Evolutionary conservation across 2,888 invertebrate species (phyloP).

Genomic region (Netelia inedita): DNA sequence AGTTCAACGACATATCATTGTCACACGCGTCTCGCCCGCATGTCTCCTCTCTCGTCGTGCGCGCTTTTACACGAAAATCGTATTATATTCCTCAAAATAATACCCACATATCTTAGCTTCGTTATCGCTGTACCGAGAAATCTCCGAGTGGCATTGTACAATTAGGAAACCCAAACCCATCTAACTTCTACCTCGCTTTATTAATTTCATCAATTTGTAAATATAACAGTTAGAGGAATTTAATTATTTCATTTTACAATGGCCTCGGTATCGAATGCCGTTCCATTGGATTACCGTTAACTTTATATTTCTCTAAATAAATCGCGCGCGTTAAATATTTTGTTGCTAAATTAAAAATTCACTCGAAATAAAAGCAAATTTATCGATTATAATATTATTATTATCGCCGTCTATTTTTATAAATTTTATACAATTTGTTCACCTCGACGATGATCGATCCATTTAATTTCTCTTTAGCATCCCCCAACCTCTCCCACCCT

Average conservation of each 20-base stretch:
- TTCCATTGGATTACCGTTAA: no score
- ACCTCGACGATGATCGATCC: not conserved
- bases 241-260: no score
- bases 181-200: not conserved
- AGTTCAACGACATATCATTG: constrained; percentile 60
- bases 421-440: not conserved
- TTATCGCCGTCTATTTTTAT: not conserved
- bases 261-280: no score
- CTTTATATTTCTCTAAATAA: no score
- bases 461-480: not conserved
- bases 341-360: not conserved
- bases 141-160: not conserved
- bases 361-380: not conserved
- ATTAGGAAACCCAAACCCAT: not conserved
- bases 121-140: constrained; percentile 38
- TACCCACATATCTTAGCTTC: constrained; percentile 50
- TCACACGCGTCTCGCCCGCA: constrained; percentile 46
- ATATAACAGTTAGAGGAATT: not conserved
- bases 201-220: constrained; percentile 1
- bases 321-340: not conserved
- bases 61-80: constrained; percentile 42
- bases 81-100: constrained; percentile 27
- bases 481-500: not conserved
- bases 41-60: constrained; percentile 23
- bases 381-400: not conserved